These are phyloP conservation scores for Glyphotaelius pellucidus DNA, from an alignment of 2,888 invertebrate genomes.

Conservation along the genomic window DNA sequence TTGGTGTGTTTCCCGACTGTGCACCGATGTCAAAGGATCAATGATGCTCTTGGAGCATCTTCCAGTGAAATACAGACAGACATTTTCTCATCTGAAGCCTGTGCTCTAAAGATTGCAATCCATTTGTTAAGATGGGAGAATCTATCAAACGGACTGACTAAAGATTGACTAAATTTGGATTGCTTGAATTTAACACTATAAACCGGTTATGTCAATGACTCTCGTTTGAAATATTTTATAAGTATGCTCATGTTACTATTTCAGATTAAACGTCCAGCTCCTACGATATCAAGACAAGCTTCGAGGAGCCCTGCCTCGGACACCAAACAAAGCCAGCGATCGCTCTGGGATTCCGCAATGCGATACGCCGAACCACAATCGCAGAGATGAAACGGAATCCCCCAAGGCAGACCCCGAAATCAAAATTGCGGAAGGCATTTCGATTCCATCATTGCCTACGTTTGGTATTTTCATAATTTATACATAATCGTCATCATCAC, in stretches of 20 bases:
- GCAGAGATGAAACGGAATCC: background rate
- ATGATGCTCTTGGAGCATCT: too few relatives aligned
- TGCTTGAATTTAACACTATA: background rate
- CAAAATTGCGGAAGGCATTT: conserved; percentile 60
- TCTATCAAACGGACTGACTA: too few relatives aligned
- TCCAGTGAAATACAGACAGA: too few relatives aligned
- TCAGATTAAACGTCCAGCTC: conserved; percentile 85
- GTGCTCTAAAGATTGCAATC: too few relatives aligned
- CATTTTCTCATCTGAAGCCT: too few relatives aligned
- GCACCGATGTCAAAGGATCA: too few relatives aligned
- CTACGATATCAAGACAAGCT: conserved; percentile 87
- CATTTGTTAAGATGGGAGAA: too few relatives aligned
- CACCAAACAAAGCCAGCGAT: conserved; percentile 62
- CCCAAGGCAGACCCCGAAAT: conserved; percentile 25
- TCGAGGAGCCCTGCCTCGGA: conserved; percentile 70
- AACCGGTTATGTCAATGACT: background rate
- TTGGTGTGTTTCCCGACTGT: too few relatives aligned
- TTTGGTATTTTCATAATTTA: conserved; percentile 32
- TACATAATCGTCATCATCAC: background rate
- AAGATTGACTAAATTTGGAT: too few relatives aligned
- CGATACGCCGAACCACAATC: background rate
- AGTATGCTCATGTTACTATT: conserved; percentile 66
- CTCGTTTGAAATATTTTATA: background rate
- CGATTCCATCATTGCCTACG: conserved; percentile 61
- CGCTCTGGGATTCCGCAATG: background rate